A percentile compares a stretch with the other conserved stretches of the same genome.
phyloP scores from a whole-genome alignment of 1,140 invertebrate genomes.

The Ceratina calcarata region DNA sequence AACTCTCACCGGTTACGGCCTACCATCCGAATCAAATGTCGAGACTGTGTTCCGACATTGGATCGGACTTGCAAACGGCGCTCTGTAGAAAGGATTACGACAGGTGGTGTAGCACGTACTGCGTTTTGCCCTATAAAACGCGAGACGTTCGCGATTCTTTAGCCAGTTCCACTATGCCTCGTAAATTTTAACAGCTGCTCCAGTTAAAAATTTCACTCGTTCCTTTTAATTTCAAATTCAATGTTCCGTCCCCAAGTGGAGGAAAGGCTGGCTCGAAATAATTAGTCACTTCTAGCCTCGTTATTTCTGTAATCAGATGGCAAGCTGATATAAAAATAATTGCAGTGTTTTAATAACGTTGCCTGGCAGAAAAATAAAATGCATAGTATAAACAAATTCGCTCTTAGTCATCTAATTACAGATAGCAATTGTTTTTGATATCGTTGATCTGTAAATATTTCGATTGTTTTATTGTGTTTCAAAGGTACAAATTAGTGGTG shows the following conservation, averaged over 20 bases:
- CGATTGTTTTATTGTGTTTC: background rate
- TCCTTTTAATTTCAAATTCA: slow-evolving; percentile 8
- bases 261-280: too few relatives aligned
- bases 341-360: background rate
- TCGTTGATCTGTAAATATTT: background rate
- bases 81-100: slow-evolving; percentile 60
- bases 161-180: background rate
- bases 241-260: background rate
- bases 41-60: slow-evolving; percentile 57
- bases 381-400: background rate
- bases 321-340: too few relatives aligned
- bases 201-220: background rate
- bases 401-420: background rate
- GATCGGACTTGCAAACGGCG: slow-evolving; percentile 49
- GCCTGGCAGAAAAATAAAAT: too few relatives aligned
- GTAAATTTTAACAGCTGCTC: slow-evolving; percentile 45
- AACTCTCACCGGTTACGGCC: slow-evolving; percentile 37
- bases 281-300: too few relatives aligned
- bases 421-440: too few relatives aligned
- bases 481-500: slow-evolving; percentile 62
- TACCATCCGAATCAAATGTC: slow-evolving; percentile 44
- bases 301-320: too few relatives aligned
- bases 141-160: background rate
- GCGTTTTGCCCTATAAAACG: background rate
- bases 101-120: slow-evolving; percentile 49